Conservation (phyloP, 2,797 vertebrate species). For the Huso huso region DNA sequence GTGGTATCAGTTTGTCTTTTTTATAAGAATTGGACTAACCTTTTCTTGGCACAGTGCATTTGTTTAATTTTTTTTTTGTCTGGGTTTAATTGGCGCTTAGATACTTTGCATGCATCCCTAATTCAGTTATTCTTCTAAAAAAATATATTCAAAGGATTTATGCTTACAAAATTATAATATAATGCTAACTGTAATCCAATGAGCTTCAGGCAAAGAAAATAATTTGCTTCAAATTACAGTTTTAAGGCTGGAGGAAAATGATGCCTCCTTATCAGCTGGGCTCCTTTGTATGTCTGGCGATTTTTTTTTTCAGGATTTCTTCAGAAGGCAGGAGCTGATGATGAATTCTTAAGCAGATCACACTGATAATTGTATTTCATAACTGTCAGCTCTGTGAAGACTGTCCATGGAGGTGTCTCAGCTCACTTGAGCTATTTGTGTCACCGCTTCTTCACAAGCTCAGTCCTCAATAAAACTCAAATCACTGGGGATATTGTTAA, state of each 20-base stretch:
- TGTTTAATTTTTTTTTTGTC: slow-evolving; percentile 33
- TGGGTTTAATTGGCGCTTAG: slow-evolving; percentile 30
- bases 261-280: slow-evolving; percentile 59
- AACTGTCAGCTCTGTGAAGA: slow-evolving; percentile 77
- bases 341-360: slow-evolving; percentile 94
- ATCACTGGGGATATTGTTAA: slow-evolving; percentile 72
- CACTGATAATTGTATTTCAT: slow-evolving; percentile 95
- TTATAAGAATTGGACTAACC: not conserved
- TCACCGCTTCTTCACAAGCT: slow-evolving; percentile 60
- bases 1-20: not conserved
- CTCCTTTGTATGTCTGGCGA: slow-evolving; percentile 20
- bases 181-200: slow-evolving; percentile 69
- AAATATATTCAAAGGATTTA: slow-evolving; percentile 68
- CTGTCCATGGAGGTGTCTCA: slow-evolving; percentile 73
- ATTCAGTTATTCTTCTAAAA: slow-evolving; percentile 70
- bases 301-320: slow-evolving; percentile 58
- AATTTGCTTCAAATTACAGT: slow-evolving; percentile 78
- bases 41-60: slow-evolving; percentile 48
- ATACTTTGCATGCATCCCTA: slow-evolving; percentile 68
- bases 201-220: slow-evolving; percentile 75
- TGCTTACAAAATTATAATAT: slow-evolving; percentile 76
- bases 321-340: slow-evolving; percentile 72
- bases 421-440: slow-evolving; percentile 75
- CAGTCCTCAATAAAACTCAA: slow-evolving; percentile 76
- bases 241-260: slow-evolving; percentile 65